Evolutionary conservation across 2,797 vertebrate genomes (phyloP).

Genomic region (Thripadectes ignobilis): DNA sequence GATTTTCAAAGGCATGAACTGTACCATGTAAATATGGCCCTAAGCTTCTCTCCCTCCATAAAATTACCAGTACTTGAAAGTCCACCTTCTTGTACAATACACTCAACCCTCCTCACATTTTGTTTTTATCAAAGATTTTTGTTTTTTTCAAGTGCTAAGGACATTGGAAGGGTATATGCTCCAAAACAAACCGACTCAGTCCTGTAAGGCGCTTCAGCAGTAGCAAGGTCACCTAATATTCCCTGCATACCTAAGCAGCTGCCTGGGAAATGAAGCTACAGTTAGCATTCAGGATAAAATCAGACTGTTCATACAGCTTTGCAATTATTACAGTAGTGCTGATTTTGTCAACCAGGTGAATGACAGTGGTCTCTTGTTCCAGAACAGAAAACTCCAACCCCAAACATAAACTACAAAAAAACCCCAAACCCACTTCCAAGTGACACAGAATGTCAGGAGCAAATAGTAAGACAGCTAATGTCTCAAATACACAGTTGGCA

Average conservation of each 20-base stretch:
- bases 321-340: neutral
- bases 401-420: neutral
- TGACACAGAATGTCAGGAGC: accelerated
- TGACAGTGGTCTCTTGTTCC: neutral
- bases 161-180: neutral
- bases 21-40: neutral
- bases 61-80: neutral
- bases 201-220: neutral
- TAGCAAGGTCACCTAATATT: neutral
- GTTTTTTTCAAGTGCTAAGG: neutral
- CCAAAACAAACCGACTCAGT: neutral
- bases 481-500: neutral
- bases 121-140: neutral
- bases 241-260: neutral
- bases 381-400: neutral
- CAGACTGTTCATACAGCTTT: accelerated
- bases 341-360: neutral
- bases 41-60: neutral
- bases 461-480: neutral
- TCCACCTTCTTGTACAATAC: neutral
- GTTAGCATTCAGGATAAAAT: neutral
- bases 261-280: neutral
- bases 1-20: conserved; percentile 28
- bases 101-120: accelerated
- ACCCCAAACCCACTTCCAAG: neutral